Evolutionary conservation across 1,140 invertebrate species (phyloP), one percentile per base, ranked within the genome.

Genomic region (Galleria mellonella): DNA sequence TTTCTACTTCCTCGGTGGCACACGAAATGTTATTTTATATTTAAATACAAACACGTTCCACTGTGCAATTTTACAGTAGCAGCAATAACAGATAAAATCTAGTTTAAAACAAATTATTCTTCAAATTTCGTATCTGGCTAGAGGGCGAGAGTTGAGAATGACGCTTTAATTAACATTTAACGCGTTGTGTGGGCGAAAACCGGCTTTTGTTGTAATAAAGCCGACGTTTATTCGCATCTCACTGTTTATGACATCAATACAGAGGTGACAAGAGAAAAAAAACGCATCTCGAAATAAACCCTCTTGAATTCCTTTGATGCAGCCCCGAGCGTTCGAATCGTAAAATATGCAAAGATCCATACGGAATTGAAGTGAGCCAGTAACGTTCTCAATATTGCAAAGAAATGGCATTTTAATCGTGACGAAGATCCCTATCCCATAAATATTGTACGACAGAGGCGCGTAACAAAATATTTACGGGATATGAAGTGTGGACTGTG

Each of bases 381-480:
- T 66, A 59, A 66, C 56, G 45, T 50, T 53, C 52, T 73, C 73
- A 72, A 81, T 78, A 70, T 75, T 67, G 64, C 61, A 64, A 72
- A 74, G 65, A 72, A 77, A 79, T 62, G 69, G 60, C 66, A 72
- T 82, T 76, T 68, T 82, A 78, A 82, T 83, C 70, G 73, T 46
- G 60, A 51, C 41, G 43, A 44, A 65, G 56, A 47, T 62, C 62
- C 68, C 63, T 58, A 39, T 49, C 51, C 62, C 64, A 75, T 81
- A 79, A 81, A 83, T 83, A 77, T 77, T 81, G 50, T 50, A 65
- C 62, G 47, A 42, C 40, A 62, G 47, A 55, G 62, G 48, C 59
- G 51, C 50, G 55, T 54, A 60, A 59, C 64, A 66, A 71, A 67
- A 74, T 78, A 63, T 76, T 67, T 63, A 59, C 62, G 68, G 48